Base-by-base conservation (phyloP, 2,888 invertebrate genomes). In the Clunio marinus region DNA sequence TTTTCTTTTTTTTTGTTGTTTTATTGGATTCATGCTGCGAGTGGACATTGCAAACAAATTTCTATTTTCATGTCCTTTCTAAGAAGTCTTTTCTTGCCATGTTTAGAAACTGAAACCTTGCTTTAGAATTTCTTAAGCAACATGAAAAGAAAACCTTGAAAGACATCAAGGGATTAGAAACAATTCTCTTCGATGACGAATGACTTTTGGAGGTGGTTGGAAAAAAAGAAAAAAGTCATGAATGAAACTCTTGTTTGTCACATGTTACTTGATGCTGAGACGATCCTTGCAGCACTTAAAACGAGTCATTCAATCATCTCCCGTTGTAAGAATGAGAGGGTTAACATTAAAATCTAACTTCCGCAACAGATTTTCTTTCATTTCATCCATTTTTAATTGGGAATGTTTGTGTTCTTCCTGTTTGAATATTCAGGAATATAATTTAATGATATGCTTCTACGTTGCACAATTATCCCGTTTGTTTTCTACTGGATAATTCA, bases 321-420 rank as follows among this genome's bases (percentile, higher is more conserved):
- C 10, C 32, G 10, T 10, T 7, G 10, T 7, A 32, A 7, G 10
- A 32, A 32, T 32, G 4, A 20, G 8, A 5, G 57, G 25, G 24
- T 57, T 27, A 57, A 27, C 4, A 32, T 32, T n/a, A n/a, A 32
- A 32, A 32, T 45, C 15, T n/a, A 27, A 57, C 57, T 57, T 57
- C 57, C 57, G 57, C 57, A 57, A 57, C 57, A 57, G 57, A 57
- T 57, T 57, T 57, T 25, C 8, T n/a, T 13, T 25, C 25, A 57
- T 25, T 57, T 20, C 22, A 20, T 57, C 25, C 57, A 13, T 3
- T 27, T 2, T 57, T 27, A 57, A 27, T 57, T 57, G n/a, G 25
- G 20, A 8, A 51, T 20, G 4, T 41, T 41, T 10, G 17, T 51
- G 7, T 51, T 22, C 51, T 17, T 51, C 51, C 51, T 51, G 51